phyloP scores from a whole-genome alignment of 2,888 invertebrate genomes.

The Itoplectis maculator region DNA sequence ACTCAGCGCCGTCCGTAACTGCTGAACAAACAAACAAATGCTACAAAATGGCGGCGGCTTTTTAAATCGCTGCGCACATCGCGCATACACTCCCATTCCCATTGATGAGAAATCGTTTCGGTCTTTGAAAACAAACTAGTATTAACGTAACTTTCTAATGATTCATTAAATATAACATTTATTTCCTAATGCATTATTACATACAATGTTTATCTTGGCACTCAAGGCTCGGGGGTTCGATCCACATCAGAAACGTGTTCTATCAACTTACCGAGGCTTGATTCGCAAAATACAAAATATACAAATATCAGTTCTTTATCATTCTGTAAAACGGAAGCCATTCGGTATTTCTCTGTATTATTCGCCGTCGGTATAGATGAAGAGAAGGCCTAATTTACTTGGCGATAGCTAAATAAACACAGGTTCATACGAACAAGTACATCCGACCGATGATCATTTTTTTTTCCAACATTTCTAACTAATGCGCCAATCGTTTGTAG shows the following conservation, averaged over 20 bases:
- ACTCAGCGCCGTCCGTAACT: neutral
- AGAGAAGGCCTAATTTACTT: too few relatives aligned
- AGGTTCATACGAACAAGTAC: neutral
- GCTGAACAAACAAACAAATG: neutral
- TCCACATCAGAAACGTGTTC: neutral
- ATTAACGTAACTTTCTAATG: neutral
- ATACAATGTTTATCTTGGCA: neutral
- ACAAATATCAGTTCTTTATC: neutral
- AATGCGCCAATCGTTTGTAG: conserved; percentile 89
- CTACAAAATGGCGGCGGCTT: neutral
- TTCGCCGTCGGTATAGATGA: too few relatives aligned
- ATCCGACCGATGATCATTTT: neutral
- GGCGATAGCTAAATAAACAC: neutral
- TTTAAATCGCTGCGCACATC: too few relatives aligned
- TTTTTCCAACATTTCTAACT: conserved; percentile 25
- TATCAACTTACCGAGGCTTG: neutral
- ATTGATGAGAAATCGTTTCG: too few relatives aligned
- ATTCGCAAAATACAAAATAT: conserved; percentile 10
- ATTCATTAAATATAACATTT: conserved; percentile 3
- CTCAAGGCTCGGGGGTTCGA: neutral
- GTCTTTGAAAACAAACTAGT: neutral
- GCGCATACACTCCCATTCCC: too few relatives aligned
- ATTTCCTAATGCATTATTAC: neutral
- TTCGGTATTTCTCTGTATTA: neutral
- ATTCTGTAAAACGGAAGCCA: neutral